Evolutionary conservation across 2,113 vertebrate genomes (phyloP), one percentile per base, ranked within the genome.

Genomic region (Odocoileus hemionus): DNA sequence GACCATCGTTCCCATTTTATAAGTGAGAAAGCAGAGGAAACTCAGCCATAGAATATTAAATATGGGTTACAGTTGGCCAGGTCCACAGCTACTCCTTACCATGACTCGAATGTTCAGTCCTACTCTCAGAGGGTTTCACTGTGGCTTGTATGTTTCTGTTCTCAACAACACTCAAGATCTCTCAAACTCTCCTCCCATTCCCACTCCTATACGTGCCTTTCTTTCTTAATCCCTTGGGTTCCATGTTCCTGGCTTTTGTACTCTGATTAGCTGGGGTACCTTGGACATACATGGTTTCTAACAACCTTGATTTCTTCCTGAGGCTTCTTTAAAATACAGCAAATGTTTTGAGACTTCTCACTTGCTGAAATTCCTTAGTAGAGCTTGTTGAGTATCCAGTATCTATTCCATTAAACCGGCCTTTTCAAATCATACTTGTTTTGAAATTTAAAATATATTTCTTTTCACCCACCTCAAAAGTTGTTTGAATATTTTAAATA

Each of bases 391-490:
- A 74, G 86, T 60, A 78, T 74, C 25, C 8, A 55, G 2, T 30
- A 61, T 80, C 74, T 91, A 74, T 10, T 16, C 17, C 25, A 6
- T 87, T 67, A 86, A 76, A 33, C 5, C 58, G 70, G 17, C 76
- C 43, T 47, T 79, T 79, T 45, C 36, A 98, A 98, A 98, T 98
- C 30, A 98, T 91, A 96, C 13, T 92, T 14, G 96, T 95, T 98
- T 98, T 94, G 52, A 95, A 89, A 74, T 97, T 96, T 97, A 97
- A 98, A 98, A 98, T 97, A 96, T 91, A 97, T 95, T 1, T 10
- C 86, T 55, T 23, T 23, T 23, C 86, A 82, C 15, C 78, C 70
- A 96, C 89, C 88, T 52, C 90, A 61, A 98, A 97, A 97, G 17
- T 89, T 26, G 23, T 97, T 91, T 60, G 45, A 70, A 36, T 6